Percentiles rank a stretch among this genome's conserved stretches.
phyloP scores from a whole-genome alignment of 2,113 vertebrate genomes.

The Psittacus erithacus region DNA sequence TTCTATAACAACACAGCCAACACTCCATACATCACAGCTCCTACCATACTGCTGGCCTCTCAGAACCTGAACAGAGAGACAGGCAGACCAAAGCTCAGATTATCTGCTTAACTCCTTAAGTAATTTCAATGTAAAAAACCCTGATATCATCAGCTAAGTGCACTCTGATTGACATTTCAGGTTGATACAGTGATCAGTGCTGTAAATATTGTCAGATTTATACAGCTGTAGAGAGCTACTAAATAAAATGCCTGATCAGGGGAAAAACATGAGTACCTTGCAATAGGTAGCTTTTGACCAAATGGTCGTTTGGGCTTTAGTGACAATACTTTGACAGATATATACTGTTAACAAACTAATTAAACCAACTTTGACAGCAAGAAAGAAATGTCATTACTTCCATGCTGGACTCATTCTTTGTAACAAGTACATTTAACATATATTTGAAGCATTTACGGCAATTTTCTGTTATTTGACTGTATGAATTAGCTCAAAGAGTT shows the following conservation, averaged over 20 bases:
- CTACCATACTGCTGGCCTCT: slow-evolving; percentile 90
- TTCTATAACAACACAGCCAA: slow-evolving; percentile 90
- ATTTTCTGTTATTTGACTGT: neutral
- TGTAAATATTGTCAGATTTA: neutral
- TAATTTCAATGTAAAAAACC: neutral
- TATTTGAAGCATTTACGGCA: neutral
- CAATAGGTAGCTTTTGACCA: neutral
- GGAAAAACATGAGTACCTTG: neutral
- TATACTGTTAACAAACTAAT: neutral
- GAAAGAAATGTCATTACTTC: neutral
- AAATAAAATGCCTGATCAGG: neutral
- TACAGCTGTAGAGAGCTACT: neutral
- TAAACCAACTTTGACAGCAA: neutral
- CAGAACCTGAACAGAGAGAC: slow-evolving; percentile 78
- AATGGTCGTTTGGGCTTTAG: neutral
- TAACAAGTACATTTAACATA: neutral
- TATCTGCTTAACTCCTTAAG: neutral
- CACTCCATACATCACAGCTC: slow-evolving; percentile 94
- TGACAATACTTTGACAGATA: neutral
- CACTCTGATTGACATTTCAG: neutral
- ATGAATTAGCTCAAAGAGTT: neutral
- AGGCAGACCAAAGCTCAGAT: neutral
- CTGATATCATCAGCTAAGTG: neutral
- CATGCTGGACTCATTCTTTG: neutral
- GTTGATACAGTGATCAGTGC: neutral